These are phyloP conservation scores for Zaprionus lachaisei DNA, from an alignment of 1,140 invertebrate species.

Conservation along the genomic window DNA sequence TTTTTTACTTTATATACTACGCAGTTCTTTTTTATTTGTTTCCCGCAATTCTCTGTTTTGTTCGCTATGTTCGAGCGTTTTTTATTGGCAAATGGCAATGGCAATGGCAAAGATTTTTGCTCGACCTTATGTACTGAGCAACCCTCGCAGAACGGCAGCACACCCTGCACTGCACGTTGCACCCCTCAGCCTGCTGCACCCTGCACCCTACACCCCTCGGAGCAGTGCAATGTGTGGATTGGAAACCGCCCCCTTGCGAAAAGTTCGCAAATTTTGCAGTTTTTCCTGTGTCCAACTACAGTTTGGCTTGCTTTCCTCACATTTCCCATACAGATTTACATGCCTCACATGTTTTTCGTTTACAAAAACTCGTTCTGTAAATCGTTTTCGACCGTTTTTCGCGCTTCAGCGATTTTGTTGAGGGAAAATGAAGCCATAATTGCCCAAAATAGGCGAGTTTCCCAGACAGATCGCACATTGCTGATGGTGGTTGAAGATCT, in stretches of 20 bases:
- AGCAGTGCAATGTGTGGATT: neutral
- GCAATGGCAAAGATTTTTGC: conserved; percentile 9
- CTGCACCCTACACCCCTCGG: neutral
- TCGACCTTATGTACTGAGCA: conserved; percentile 4
- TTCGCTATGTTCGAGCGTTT: conserved; percentile 58
- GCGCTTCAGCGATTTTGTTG: neutral
- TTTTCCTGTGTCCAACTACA: neutral
- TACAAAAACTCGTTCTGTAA: conserved; percentile 8
- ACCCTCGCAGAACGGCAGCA: conserved; percentile 30
- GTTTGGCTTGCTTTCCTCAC: neutral
- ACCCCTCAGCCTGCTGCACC: neutral
- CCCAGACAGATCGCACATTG: neutral
- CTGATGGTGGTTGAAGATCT: neutral
- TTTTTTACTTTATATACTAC: conserved; percentile 58
- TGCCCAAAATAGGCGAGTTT: neutral
- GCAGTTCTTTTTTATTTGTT: conserved; percentile 65
- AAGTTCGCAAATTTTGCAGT: neutral
- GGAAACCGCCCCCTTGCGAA: conserved; percentile 28
- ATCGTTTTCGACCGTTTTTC: neutral
- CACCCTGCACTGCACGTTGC: neutral
- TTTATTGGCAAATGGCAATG: conserved; percentile 70
- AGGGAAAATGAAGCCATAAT: conserved; percentile 1
- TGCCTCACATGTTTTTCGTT: conserved; percentile 1
- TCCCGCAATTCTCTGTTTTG: conserved; percentile 70
- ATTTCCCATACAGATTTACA: conserved; percentile 21